Base-by-base conservation (phyloP, 2,888 invertebrate species). In the Stenodema calcarata region DNA sequence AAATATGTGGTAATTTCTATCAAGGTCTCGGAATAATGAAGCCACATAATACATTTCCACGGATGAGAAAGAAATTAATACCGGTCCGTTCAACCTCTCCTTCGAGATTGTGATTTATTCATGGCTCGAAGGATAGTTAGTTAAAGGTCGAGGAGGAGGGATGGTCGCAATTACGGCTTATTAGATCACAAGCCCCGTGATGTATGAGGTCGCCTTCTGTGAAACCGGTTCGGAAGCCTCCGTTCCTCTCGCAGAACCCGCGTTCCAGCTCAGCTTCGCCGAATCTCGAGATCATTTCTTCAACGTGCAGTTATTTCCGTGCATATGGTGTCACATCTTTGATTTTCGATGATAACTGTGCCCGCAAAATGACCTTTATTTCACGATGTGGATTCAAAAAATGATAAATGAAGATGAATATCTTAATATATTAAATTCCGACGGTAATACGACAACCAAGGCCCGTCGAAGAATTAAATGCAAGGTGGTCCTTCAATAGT, bases 91-190 rank as follows among this genome's bases (percentile, higher is more conserved):
- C 16, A 54, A 54, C 3, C 27, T 35, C 27, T 42, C 42, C 16
- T 44, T 41, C n/a, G 27, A 23, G 78, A 78, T 78, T 78, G 44
- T 44, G 47, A 78, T 78, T 78, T 78, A 78, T 78, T 44, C 78
- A 44, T 27, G 78, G 78, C 44, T 18, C 35, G 35, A 9, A 75
- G 41, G 41, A 41, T 75, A 16, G 73, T 70, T 76, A 30, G 42
- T 18, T 3, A 23, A 44, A 44, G 47, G 78, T 27, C 27, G 78
- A 44, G 76, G 16, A 27, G 41, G 47, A 42, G 44, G 44, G 78
- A 78, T 78, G 78, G 78, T 78, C 78, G 44, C 78, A 78, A 78
- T 78, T 44, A 78, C 78, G 18, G 78, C 41, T 78, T 78, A 78
- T 78, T 78, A 78, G 78, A 78, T 78, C 78, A 78, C 42, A 78